Percentiles rank a stretch among this genome's conserved stretches.
phyloP scores from a whole-genome alignment of 2,888 invertebrate genomes.

The Cartodere bifasciata region DNA sequence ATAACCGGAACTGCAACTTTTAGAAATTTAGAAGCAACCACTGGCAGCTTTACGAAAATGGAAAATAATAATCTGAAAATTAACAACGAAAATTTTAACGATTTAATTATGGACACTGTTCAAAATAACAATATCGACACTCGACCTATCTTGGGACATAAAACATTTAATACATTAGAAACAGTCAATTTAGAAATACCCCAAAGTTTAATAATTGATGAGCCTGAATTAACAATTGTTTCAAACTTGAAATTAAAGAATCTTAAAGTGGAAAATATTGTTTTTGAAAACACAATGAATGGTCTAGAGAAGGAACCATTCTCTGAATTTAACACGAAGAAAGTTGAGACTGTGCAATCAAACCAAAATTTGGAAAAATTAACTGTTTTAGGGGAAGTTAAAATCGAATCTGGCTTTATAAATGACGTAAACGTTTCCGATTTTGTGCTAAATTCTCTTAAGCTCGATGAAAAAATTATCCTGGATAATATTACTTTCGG shows the following conservation, averaged over 20 bases:
- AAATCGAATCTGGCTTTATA: constrained; percentile 29
- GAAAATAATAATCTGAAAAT: constrained; percentile 19
- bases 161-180: constrained; percentile 23
- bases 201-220: constrained; percentile 14
- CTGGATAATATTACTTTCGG: constrained; percentile 35
- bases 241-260: constrained; percentile 14
- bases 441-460: constrained; percentile 30
- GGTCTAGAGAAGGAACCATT: constrained; percentile 32
- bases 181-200: constrained; percentile 21
- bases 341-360: constrained; percentile 26
- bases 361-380: constrained; percentile 26
- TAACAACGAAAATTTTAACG: constrained; percentile 23
- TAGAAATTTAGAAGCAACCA: constrained; percentile 14
- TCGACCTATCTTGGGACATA: constrained; percentile 19
- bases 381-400: constrained; percentile 25
- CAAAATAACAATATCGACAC: constrained; percentile 15
- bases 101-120: constrained; percentile 27
- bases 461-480: constrained; percentile 28
- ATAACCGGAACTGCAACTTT: constrained; percentile 19
- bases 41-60: constrained; percentile 14
- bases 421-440: constrained; percentile 30
- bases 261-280: constrained; percentile 29
- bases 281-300: constrained; percentile 33
- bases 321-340: too few species aligned
- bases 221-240: constrained; percentile 14